Conservation (phyloP, 1,140 invertebrate species). For the Aphelenchoides besseyi region DNA sequence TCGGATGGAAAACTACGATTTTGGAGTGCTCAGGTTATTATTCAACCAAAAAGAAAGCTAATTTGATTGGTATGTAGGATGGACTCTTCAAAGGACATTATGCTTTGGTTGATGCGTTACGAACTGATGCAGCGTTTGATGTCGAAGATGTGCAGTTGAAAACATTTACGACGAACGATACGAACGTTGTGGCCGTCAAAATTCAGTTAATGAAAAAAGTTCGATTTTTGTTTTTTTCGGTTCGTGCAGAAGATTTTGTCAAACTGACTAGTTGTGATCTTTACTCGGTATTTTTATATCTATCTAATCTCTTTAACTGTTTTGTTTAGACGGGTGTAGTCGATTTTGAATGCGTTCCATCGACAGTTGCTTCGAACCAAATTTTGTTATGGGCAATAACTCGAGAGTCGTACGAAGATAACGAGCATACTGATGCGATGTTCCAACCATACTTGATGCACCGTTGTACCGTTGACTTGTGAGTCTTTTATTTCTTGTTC, state of each 20-base stretch:
- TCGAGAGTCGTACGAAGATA: slow-evolving; percentile 19
- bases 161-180: background rate
- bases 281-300: background rate
- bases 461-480: slow-evolving; percentile 6
- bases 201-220: slow-evolving; percentile 13
- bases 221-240: background rate
- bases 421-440: background rate
- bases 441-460: slow-evolving; percentile 15
- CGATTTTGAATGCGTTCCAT: slow-evolving; percentile 6
- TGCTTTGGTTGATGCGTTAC: background rate
- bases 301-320: background rate
- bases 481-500: background rate
- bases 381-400: slow-evolving; percentile 1
- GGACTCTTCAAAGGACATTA: slow-evolving; percentile 1
- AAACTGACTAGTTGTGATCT: background rate
- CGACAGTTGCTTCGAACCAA: background rate
- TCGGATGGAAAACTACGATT: background rate
- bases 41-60: background rate
- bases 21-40: background rate
- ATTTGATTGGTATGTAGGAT: background rate
- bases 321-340: slow-evolving; percentile 6
- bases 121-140: background rate
- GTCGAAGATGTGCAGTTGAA: slow-evolving; percentile 5
- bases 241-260: background rate
- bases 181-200: slow-evolving; percentile 4